These are phyloP conservation scores for Siniperca undulata DNA, from an alignment of 2,797 vertebrate genomes.

Conservation along the genomic window DNA sequence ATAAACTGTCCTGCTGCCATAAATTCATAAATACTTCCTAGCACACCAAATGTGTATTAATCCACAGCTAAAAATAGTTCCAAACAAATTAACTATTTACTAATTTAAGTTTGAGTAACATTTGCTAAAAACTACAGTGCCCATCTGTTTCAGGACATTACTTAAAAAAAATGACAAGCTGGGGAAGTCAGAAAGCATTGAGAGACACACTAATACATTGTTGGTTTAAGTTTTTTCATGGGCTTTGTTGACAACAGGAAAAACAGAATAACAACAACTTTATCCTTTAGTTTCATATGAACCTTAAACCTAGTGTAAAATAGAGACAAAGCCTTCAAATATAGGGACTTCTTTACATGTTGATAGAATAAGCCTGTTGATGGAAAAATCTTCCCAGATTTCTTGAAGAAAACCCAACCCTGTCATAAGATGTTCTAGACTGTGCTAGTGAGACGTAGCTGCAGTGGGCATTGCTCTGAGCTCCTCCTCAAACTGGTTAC, in stretches of 20 bases:
- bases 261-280: neutral
- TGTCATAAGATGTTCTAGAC: neutral
- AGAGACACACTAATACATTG: neutral
- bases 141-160: neutral
- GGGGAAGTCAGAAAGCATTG: neutral
- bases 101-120: neutral
- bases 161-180: neutral
- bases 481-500: conserved; percentile 90
- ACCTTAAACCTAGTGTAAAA: neutral
- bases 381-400: neutral
- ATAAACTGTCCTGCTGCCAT: neutral
- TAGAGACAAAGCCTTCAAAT: neutral
- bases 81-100: neutral
- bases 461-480: conserved; percentile 70
- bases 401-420: neutral
- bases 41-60: neutral
- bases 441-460: conserved; percentile 34
- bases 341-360: neutral
- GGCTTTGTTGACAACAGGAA: neutral
- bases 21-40: neutral
- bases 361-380: neutral
- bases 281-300: neutral
- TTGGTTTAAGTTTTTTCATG: neutral
- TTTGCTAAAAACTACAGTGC: neutral
- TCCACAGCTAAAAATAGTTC: neutral